Evolutionary conservation across 2,888 invertebrate species (phyloP), one percentile per base, ranked within the genome.

Genomic region (Eudemis profundana): DNA sequence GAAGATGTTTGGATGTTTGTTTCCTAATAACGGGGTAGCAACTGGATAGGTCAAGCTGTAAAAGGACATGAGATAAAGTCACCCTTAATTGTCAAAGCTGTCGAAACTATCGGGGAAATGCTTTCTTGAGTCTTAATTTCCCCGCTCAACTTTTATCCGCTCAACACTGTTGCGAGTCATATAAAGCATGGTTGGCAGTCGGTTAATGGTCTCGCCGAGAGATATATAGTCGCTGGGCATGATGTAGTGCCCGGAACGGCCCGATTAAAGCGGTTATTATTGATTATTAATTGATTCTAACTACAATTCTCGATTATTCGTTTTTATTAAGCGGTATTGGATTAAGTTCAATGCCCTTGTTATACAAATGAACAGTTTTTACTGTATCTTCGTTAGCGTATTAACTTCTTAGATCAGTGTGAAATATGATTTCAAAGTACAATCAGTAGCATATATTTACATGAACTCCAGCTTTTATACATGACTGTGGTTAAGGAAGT

Each of bases 201-300:
- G 23, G 42, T 61, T 61, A 61, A 47, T 47, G 47, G 47, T 47
- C 47, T 47, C 14, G 12, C 61, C 42, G 33, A 19, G 17, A 51
- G 61, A 61, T 61, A 61, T 61, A 61, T 61, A 51, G 51, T 21
- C 19, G 50, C 21, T 19, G 15, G 21, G 21, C 33, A 4, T 51
- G 51, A 61, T 61, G 7, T 61, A 61, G 21, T 42, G 33, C 61
- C 61, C 51, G 61, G 61, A 61, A 61, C 61, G 51, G 15, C n/a
- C 5, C 21, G 51, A 51, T 51, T 51, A 51, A 51, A 19, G 5
- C 23, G 29, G 23, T 19, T 36, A 36, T 51, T 51, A 50, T 51
- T 50, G 50, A 47, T 51, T 51, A 51, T 36, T 61, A 51, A 61
- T 61, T 61, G 42, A 61, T 61, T 49, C 29, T 51, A 23, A 29